These are phyloP conservation scores for Drosophila ambigua DNA, from an alignment of 1,140 invertebrate genomes.

Conservation along the genomic window DNA sequence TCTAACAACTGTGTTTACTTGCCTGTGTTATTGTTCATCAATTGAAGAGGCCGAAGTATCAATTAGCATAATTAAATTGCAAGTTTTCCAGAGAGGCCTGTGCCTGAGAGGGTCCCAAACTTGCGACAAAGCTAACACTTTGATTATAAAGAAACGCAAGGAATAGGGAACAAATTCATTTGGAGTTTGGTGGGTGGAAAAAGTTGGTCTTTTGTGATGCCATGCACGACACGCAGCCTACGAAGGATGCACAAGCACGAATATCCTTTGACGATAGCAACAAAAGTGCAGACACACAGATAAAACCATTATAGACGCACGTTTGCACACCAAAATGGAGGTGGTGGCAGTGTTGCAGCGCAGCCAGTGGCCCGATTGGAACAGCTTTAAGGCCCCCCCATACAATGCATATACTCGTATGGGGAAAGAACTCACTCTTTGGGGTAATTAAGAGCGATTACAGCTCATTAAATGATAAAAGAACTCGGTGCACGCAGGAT, in stretches of 20 bases:
- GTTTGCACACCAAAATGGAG: conserved; percentile 50
- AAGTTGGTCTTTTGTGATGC: conserved; percentile 59
- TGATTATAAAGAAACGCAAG: background rate
- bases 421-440: conserved; percentile 26
- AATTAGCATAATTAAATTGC: conserved; percentile 48
- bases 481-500: conserved; percentile 49
- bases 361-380: conserved; percentile 5
- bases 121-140: conserved; percentile 8
- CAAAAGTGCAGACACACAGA: conserved; percentile 30
- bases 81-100: background rate
- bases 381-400: conserved; percentile 30
- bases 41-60: conserved; percentile 37
- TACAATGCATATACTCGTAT: background rate
- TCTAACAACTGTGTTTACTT: too few relatives aligned
- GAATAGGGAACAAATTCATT: background rate
- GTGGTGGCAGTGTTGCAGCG: background rate
- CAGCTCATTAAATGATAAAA: conserved; percentile 65
- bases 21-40: conserved; percentile 20
- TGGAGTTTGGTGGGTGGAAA: background rate
- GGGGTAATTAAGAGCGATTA: conserved; percentile 59
- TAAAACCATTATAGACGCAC: conserved; percentile 67
- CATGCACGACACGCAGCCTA: conserved; percentile 49
- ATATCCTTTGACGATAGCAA: conserved; percentile 32
- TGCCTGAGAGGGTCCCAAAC: background rate
- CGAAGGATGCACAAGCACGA: conserved; percentile 17